Conservation (phyloP, 1,140 invertebrate genomes). For the Brachionus angularis region DNA sequence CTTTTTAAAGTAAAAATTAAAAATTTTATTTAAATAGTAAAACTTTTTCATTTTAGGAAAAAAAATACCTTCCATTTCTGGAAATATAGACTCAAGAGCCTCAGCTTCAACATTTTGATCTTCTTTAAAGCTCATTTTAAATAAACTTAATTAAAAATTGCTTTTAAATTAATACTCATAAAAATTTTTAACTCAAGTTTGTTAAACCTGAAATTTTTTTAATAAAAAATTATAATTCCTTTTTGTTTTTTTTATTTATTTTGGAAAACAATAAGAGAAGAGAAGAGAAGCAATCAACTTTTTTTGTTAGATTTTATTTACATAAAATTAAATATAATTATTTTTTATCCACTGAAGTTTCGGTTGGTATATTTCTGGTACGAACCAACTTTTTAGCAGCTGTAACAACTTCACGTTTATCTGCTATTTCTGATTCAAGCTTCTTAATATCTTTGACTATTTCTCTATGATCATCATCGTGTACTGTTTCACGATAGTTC, state of each 20-base stretch:
- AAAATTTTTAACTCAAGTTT: background rate
- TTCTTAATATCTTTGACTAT: constrained; percentile 44
- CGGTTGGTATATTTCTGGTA: constrained; percentile 31
- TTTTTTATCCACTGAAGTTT: background rate
- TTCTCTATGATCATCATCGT: constrained; percentile 34
- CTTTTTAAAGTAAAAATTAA: background rate
- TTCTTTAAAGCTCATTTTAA: constrained; percentile 35
- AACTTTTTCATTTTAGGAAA: background rate
- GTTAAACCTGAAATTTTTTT: too few relatives aligned
- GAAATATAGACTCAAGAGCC: constrained; percentile 42
- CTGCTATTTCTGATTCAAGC: constrained; percentile 16
- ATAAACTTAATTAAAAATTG: background rate
- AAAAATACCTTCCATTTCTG: background rate
- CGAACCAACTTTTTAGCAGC: constrained; percentile 36
- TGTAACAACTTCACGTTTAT: constrained; percentile 20
- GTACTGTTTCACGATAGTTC: constrained; percentile 30
- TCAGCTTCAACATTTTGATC: constrained; percentile 35
- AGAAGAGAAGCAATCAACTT: too few relatives aligned
- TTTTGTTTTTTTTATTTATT: too few relatives aligned
- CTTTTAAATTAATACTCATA: background rate
- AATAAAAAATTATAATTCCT: too few relatives aligned
- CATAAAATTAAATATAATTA: background rate
- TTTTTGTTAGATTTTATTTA: background rate
- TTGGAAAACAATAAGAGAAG: too few relatives aligned
- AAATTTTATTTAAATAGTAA: constrained; percentile 2